Conservation (phyloP, 2,113 vertebrate genomes). For the Zosterops hypoxanthus region DNA sequence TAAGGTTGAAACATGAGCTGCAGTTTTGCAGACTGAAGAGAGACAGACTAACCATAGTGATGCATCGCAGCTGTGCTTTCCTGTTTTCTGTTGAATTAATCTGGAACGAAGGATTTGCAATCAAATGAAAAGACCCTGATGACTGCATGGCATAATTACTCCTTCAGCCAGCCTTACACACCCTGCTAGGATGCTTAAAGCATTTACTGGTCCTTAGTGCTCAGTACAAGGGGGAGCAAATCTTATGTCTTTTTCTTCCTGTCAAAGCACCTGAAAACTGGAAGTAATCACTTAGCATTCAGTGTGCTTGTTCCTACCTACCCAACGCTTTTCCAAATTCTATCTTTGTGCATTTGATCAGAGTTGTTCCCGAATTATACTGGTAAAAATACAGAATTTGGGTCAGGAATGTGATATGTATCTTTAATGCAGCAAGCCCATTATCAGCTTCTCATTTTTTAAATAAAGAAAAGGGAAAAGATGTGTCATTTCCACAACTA, state of each 20-base stretch:
- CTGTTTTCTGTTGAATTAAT: not conserved
- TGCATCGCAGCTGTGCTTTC: not conserved
- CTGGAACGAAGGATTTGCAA: not conserved
- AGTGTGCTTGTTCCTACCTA: not conserved
- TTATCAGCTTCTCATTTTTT: not conserved
- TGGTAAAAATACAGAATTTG: not conserved
- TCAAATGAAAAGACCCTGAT: not conserved
- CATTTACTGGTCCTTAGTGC: not conserved
- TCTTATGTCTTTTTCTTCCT: not conserved
- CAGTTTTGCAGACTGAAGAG: not conserved
- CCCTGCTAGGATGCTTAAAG: not conserved
- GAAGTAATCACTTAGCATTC: not conserved
- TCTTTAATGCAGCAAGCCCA: not conserved
- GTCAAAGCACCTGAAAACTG: not conserved
- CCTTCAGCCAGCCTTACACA: not conserved
- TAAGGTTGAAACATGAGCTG: not conserved
- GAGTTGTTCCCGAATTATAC: not conserved
- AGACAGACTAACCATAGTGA: not conserved
- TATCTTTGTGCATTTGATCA: not conserved
- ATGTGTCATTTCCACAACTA: not conserved
- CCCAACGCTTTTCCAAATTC: not conserved
- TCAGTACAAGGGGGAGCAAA: not conserved
- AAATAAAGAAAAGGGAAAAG: not conserved
- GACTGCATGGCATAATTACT: not conserved
- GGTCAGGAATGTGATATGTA: not conserved